phyloP scores from a whole-genome alignment of 2,888 invertebrate species.

The Heliconius hortense region DNA sequence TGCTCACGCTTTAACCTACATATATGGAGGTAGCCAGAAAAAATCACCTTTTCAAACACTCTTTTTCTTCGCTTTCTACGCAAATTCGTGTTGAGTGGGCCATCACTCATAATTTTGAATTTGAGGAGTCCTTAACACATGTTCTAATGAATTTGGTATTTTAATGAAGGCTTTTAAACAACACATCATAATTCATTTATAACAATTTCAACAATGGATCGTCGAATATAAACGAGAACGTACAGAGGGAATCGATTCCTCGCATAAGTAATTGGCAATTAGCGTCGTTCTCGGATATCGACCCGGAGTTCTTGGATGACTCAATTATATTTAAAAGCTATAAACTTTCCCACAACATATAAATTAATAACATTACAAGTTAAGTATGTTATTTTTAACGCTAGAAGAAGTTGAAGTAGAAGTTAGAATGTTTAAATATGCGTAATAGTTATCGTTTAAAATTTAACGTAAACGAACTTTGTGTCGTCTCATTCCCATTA shows the following conservation, averaged over 20 bases:
- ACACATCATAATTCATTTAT: not conserved
- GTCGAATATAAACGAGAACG: constrained; percentile 19
- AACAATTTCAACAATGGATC: constrained; percentile 16
- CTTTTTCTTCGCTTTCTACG: not conserved
- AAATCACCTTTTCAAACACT: not conserved
- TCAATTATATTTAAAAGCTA: constrained; percentile 10
- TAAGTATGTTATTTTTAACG: too few relatives aligned
- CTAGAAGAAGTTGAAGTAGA: too few relatives aligned
- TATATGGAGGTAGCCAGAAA: not conserved
- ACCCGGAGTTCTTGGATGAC: constrained; percentile 5
- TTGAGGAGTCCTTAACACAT: not conserved
- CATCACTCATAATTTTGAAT: not conserved
- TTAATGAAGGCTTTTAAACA: not conserved
- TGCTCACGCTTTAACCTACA: not conserved
- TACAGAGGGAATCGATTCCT: constrained; percentile 20
- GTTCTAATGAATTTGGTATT: not conserved
- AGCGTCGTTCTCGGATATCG: constrained; percentile 9
- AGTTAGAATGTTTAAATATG: too few relatives aligned
- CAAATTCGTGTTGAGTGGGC: too few relatives aligned
- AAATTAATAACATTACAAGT: not conserved
- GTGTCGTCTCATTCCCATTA: too few relatives aligned
- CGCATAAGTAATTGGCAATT: constrained; percentile 25
- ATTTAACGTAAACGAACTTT: too few relatives aligned
- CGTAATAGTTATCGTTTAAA: too few relatives aligned
- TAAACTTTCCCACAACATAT: not conserved